These are phyloP conservation scores for Cryptophagus acutangulus DNA, from an alignment of 2,888 invertebrate genomes.

Conservation along the genomic window DNA sequence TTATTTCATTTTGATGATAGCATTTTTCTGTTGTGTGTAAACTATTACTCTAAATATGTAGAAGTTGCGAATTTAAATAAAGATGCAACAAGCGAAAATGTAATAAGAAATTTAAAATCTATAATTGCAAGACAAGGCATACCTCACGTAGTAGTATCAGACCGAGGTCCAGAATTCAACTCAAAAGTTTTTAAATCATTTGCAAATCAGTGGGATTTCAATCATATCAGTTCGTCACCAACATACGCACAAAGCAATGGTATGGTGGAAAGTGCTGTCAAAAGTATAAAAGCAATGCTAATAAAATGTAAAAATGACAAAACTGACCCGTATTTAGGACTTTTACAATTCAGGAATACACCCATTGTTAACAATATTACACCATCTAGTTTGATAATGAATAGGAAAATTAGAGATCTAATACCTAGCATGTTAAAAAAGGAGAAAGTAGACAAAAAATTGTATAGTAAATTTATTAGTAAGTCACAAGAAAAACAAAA, in stretches of 20 bases:
- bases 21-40: slow-evolving; percentile 3
- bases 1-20: slow-evolving; percentile 5
- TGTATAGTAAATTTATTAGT: slow-evolving; percentile 5
- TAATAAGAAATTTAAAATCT: slow-evolving; percentile 14
- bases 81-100: slow-evolving; percentile 5
- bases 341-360: slow-evolving; percentile 21
- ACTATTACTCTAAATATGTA: slow-evolving; percentile 13
- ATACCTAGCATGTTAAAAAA: slow-evolving; percentile 6
- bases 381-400: slow-evolving; percentile 24
- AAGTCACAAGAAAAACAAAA: slow-evolving; percentile 3
- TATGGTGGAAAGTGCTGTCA: slow-evolving; percentile 19
- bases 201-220: slow-evolving; percentile 15
- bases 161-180: slow-evolving; percentile 14
- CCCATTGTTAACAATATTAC: slow-evolving; percentile 22
- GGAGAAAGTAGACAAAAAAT: background rate
- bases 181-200: slow-evolving; percentile 15
- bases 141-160: slow-evolving; percentile 16
- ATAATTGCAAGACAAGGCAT: slow-evolving; percentile 19
- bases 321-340: slow-evolving; percentile 23
- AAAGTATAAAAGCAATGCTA: slow-evolving; percentile 23
- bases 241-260: slow-evolving; percentile 16
- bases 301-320: slow-evolving; percentile 18
- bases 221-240: slow-evolving; percentile 12
- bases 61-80: slow-evolving; percentile 7
- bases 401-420: slow-evolving; percentile 21